Evolutionary conservation across 2,888 invertebrate genomes (phyloP), one percentile per base, ranked within the genome.

Genomic region (Biston betularia): DNA sequence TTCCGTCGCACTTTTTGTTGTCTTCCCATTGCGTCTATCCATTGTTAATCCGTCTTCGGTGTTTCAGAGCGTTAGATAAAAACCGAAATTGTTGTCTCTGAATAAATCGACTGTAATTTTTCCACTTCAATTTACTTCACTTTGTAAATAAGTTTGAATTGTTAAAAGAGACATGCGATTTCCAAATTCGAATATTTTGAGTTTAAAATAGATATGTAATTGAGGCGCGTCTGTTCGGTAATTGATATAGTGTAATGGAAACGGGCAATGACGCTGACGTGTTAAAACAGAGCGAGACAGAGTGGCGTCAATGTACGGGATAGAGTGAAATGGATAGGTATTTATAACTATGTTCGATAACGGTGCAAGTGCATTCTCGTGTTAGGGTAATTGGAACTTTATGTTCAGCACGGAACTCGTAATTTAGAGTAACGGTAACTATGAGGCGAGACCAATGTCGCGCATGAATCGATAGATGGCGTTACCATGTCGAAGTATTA

Each of bases 201-300:
- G 55, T 64, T 65, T 65, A 72, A 75, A 75, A 69, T 72, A 69
- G 69, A 72, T 65, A 61, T 70, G 77, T 79, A 79, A 80, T 79
- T 79, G 77, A 74, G 80, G 78, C 76, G 81, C 57, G 77, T 72
- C 75, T 79, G 76, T 65, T 69, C 79, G 76, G 88, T 89, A 89
- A 90, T 91, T 92, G 90, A 91, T 91, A 89, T 88, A 90, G 89
- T 92, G 89, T 89, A 92, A 92, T 93, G 91, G 90, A 93, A 92
- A 92, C 92, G 82, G 86, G 89, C 88, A 90, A 88, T 89, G 88
- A 83, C 83, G 85, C 83, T 87, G 90, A 90, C 89, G 89, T 88
- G 85, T 87, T 83, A 86, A 87, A 87, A 88, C 86, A 84, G 89
- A 89, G 80, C 75, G 90, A 86, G 92, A 90, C 79, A 83, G 85